Base-by-base conservation (phyloP, 2,113 vertebrate genomes). In the Silurus meridionalis region DNA sequence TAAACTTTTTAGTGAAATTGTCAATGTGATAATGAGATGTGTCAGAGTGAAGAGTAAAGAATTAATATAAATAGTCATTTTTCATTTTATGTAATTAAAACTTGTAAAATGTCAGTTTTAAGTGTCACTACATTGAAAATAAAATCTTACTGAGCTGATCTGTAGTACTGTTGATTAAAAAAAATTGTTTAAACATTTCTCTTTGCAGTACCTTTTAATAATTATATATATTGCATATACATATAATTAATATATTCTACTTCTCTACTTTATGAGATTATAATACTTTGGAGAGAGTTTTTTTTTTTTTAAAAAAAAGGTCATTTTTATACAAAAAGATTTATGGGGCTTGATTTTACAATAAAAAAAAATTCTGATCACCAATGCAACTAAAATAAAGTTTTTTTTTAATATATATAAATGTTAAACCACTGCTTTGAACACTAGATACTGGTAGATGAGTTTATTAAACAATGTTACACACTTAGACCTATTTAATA, bases 61-160 rank as follows among this genome's bases (percentile, higher is more conserved):
- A 37, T 37, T 37, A 37, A 37, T 37, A 37, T 37, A 37, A 37
- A 37, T 37, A 37, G 37, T 37, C 7, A 79, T 9, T 37, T 58
- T 19, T 57, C 13, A 8, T 57, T 57, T 55, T 57, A 28, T 28
- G 14, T 8, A 78, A 55, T 53, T 19, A 5, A 28, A 84, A 60
- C 21, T 75, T 52, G 57, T 48, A 55, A 25, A 25, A 77, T 25
- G 1, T 14, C 6, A 25, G 52, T 25, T 78, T 57, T 52, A 37
- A 71, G 52, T 83, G 52, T 55, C 77, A 71, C 77, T 85, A 80
- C 85, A 81, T 7, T 58, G 19, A 69, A 85, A 80, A 85, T 79
- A 66, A 71, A 80, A 48, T 57, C 1, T 5, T 80, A 17, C 21
- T 60, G 61, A 58, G 46, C 63, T 48, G 6, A 0, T 10, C 4